phyloP scores from a whole-genome alignment of 92 coral and sea anemone species.

The Epizoanthus fatuus region DNA sequence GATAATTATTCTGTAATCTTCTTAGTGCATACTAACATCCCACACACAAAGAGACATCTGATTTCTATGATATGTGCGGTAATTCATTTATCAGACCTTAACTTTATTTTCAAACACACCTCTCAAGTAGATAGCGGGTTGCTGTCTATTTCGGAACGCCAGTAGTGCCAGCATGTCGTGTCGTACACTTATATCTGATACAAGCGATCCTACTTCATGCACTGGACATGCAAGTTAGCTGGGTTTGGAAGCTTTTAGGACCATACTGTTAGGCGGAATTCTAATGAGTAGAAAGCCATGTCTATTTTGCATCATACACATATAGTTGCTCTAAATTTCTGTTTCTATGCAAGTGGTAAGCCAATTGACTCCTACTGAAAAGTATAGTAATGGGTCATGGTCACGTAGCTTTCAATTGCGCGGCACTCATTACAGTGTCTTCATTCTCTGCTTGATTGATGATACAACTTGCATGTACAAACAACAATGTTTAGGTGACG shows the following conservation, averaged over 20 bases:
- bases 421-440: neutral
- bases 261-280: too few relatives aligned
- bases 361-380: neutral
- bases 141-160: conserved; percentile 2
- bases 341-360: neutral
- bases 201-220: neutral
- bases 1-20: conserved; percentile 14
- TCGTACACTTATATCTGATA: neutral
- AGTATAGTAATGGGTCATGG: neutral
- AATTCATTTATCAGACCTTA: conserved; percentile 24
- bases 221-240: too few relatives aligned
- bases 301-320: neutral
- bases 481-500: neutral
- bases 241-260: too few relatives aligned
- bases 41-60: conserved; percentile 23
- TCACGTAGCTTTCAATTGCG: neutral
- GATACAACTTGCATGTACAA: neutral
- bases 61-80: neutral
- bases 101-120: conserved; percentile 2
- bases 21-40: conserved; percentile 10
- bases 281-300: neutral
- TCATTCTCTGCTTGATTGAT: neutral
- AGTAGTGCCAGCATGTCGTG: conserved; percentile 12
- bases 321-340: neutral
- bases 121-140: neutral